These are phyloP conservation scores for Phaonia tiefii DNA, from an alignment of 2,888 invertebrate genomes.

Conservation along the genomic window DNA sequence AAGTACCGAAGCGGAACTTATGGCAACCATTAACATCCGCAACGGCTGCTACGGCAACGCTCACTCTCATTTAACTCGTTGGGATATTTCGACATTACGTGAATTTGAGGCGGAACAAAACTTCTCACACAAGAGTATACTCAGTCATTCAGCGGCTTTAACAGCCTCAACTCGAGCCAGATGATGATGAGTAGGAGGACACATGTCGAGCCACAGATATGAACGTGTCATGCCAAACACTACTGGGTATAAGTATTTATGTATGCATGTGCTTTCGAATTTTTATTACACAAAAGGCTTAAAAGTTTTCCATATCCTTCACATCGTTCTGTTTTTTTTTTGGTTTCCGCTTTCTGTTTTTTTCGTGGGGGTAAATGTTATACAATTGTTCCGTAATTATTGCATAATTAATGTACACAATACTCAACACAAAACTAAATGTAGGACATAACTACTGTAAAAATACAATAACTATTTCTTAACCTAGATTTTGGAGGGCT, in stretches of 20 bases:
- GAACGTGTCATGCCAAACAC: background rate
- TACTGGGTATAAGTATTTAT: background rate
- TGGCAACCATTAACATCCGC: conserved; percentile 50
- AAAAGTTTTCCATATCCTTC: conserved; percentile 34
- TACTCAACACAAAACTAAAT: background rate
- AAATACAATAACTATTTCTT: background rate
- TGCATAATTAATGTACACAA: conserved; percentile 41
- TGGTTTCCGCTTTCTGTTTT: background rate
- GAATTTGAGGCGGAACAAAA: conserved; percentile 1
- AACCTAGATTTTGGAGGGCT: too few species aligned
- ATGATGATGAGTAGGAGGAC: background rate
- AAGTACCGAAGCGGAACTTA: conserved; percentile 49
- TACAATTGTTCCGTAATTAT: conserved; percentile 44
- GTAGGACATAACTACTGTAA: background rate
- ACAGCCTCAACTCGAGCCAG: background rate
- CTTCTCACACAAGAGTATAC: conserved; percentile 2
- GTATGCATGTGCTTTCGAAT: too few species aligned
- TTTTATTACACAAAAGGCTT: conserved; percentile 28
- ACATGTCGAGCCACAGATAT: background rate
- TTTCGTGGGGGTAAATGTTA: conserved; percentile 17
- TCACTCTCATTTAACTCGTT: background rate
- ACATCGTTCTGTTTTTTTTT: background rate
- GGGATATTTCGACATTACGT: conserved; percentile 2
- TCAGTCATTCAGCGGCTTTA: background rate
- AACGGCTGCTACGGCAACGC: background rate